These are phyloP conservation scores for Phymastichus coffea DNA, from an alignment of 1,140 invertebrate genomes.

Conservation along the genomic window DNA sequence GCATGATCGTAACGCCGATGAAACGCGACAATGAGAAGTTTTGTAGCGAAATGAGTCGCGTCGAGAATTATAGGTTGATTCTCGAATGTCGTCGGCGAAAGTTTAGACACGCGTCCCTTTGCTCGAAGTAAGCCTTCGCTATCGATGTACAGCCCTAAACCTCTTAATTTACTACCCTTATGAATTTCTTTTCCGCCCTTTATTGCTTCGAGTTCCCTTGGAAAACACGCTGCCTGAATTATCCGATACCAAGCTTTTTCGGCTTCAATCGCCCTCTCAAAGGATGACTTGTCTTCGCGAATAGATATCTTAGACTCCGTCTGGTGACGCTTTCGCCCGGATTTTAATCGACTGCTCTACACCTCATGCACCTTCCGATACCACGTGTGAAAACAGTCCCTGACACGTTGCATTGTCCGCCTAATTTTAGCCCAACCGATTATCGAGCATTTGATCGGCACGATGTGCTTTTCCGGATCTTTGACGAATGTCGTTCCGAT, in stretches of 20 bases:
- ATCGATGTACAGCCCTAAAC: background rate
- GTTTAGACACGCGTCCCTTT: background rate
- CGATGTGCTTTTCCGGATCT: background rate
- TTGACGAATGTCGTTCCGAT: background rate
- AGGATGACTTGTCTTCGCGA: background rate
- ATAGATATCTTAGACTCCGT: too few species aligned
- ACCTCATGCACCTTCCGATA: too few species aligned
- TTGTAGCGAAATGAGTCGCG: background rate
- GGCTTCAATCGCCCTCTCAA: background rate
- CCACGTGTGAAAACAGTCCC: too few species aligned
- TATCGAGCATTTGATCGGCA: background rate
- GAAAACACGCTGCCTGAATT: background rate
- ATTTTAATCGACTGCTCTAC: too few species aligned
- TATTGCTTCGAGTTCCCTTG: background rate
- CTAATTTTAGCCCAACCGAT: background rate
- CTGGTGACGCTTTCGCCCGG: too few species aligned
- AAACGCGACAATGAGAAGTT: conserved; percentile 22
- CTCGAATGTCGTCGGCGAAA: background rate
- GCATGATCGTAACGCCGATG: conserved; percentile 27
- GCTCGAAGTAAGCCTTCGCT: background rate
- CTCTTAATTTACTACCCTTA: background rate
- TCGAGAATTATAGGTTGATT: conserved; percentile 14
- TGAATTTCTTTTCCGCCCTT: background rate
- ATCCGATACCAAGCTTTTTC: background rate
- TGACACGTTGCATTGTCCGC: too few species aligned